A percentile compares a stretch with the other conserved stretches of the same genome.
Conservation (phyloP, 2,797 vertebrate species). For the Petrocephalus schoutedeni region DNA sequence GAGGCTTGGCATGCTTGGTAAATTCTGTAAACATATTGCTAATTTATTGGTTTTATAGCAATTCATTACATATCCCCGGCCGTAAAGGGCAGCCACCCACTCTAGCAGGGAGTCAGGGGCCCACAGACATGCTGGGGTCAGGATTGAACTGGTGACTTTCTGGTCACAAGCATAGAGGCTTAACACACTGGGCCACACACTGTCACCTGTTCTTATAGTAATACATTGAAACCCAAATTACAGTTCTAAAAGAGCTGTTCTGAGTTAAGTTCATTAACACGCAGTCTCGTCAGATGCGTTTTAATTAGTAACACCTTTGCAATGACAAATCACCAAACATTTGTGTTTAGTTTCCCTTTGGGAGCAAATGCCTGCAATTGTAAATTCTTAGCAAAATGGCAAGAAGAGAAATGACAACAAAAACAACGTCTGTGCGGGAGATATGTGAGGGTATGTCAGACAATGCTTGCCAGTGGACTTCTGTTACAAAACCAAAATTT, state of each 20-base stretch:
- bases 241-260: background rate
- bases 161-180: too few species aligned
- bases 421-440: background rate
- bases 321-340: background rate
- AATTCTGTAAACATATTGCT: background rate
- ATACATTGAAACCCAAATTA: background rate
- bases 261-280: background rate
- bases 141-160: too few species aligned
- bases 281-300: background rate
- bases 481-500: background rate
- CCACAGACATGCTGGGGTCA: too few species aligned
- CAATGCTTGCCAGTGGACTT: background rate
- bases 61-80: background rate
- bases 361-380: background rate
- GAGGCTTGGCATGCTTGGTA: too few species aligned
- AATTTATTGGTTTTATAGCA: background rate
- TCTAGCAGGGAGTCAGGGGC: too few species aligned
- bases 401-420: background rate
- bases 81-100: too few species aligned
- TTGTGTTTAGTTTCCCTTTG: background rate
- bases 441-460: background rate
- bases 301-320: background rate
- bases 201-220: background rate
- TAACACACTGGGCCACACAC: too few species aligned
- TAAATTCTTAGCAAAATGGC: background rate